Evolutionary conservation across 2,888 invertebrate species (phyloP), one percentile per base, ranked within the genome.

Genomic region (Tricholauxania praeusta): DNA sequence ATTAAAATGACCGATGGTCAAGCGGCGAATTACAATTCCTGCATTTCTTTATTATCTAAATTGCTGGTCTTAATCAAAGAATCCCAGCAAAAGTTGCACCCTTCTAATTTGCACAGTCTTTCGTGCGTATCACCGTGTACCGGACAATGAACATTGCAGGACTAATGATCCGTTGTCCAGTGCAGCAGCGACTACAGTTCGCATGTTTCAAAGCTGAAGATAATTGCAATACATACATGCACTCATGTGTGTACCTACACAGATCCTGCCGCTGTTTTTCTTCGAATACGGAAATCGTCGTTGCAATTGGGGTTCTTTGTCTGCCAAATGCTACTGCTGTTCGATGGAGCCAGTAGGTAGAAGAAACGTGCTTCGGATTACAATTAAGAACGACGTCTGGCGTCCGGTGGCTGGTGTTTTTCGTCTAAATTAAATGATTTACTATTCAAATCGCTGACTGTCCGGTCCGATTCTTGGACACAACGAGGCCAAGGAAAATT

Each of bases 291-390:
- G 7, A 15, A 32, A 32, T n/a, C n/a, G 1, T 32, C 32, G 59
- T 12, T 66, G 52, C 64, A 47, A 63, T 55, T 68, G 60, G 39
- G 63, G 64, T 71, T 51, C 12, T 53, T 17, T 32, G 28, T 28
- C 32, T 39, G n/a, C 12, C 49, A 28, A 49, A 48, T 17, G 39
- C 53, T 17, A n/a, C 53, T 17, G 39, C 39, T 39, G 10, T 10
- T 60, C 32, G 39, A 55, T 57, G 57, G 57, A 57, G 57, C 48
- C 39, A 57, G 74, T 72, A 62, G 28, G 65, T 70, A 76, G 76
- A 75, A 63, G 77, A 69, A 79, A 80, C 80, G 80, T 80, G 80
- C 78, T 71, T 74, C 69, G 80, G 80, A 80, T 80, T 77, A 80
- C 78, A 80, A 80, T 80, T 80, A 79, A 80, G 78, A 77, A 78